A percentile compares a stretch with the other conserved stretches of the same genome.
These are phyloP conservation scores for Druon quercuslanigerum DNA, from an alignment of 1,140 invertebrate species.

Conservation along the genomic window DNA sequence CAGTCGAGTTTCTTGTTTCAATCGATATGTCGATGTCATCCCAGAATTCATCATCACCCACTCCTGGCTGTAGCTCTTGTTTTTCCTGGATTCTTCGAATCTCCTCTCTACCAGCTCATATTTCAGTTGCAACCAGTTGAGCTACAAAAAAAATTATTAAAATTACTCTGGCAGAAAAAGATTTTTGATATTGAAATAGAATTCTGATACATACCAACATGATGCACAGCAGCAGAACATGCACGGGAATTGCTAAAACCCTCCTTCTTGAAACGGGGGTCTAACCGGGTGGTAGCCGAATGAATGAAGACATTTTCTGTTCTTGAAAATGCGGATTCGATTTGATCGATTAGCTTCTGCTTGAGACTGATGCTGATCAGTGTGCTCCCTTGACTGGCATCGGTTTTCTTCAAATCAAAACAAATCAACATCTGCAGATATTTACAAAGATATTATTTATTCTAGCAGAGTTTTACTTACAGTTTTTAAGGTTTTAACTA, in stretches of 20 bases:
- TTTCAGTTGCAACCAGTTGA: no score
- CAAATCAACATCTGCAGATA: constrained; percentile 56
- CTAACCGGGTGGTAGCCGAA: constrained; percentile 62
- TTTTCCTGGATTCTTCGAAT: no score
- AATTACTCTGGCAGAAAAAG: no score
- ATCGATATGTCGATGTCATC: no score
- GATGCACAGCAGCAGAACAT: background rate
- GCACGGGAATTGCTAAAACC: constrained; percentile 27
- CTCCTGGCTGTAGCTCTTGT: no score
- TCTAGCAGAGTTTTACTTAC: background rate
- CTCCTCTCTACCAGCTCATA: no score
- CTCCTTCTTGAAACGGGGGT: constrained; percentile 60
- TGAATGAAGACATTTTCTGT: constrained; percentile 16
- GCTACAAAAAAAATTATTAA: no score
- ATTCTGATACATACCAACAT: background rate
- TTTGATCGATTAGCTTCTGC: background rate
- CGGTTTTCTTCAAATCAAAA: background rate
- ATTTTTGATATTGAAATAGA: no score
- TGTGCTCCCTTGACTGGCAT: background rate
- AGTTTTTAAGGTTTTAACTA: background rate
- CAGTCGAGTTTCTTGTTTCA: no score
- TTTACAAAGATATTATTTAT: constrained; percentile 40
- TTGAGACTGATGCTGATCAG: background rate
- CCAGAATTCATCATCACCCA: no score
- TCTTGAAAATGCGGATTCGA: no score